A percentile compares a stretch with the other conserved stretches of the same genome.
Conservation (phyloP, 2,797 vertebrate genomes). For the Acanthis flammea region DNA sequence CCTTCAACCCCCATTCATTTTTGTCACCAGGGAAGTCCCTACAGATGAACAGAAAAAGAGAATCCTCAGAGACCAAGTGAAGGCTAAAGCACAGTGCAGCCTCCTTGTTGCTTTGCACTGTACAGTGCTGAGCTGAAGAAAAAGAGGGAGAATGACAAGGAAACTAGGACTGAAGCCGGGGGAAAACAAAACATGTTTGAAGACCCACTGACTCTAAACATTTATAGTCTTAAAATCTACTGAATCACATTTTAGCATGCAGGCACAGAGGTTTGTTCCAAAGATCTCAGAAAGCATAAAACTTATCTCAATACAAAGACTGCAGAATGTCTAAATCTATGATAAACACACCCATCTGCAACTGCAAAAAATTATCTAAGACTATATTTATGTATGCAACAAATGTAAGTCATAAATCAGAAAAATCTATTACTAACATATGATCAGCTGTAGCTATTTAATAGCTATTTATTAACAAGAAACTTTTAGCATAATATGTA, state of each 20-base stretch:
- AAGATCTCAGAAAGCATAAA: conserved; percentile 5
- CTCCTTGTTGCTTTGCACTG: neutral
- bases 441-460: neutral
- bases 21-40: neutral
- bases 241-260: neutral
- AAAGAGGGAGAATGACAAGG: neutral
- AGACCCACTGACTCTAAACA: conserved; percentile 24
- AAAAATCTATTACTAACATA: neutral
- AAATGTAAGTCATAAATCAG: neutral
- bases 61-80: neutral
- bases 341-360: neutral
- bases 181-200: neutral
- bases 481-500: neutral
- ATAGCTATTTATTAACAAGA: neutral
- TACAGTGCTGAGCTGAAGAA: neutral
- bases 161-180: neutral
- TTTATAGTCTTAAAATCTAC: conserved; percentile 26
- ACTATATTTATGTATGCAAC: neutral
- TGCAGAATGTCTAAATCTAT: neutral
- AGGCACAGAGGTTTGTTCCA: neutral
- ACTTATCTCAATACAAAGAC: neutral
- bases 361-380: neutral
- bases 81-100: neutral
- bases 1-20: neutral
- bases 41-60: neutral